Conservation (phyloP, 1,140 invertebrate species). For the Cryptotermes secundus region DNA sequence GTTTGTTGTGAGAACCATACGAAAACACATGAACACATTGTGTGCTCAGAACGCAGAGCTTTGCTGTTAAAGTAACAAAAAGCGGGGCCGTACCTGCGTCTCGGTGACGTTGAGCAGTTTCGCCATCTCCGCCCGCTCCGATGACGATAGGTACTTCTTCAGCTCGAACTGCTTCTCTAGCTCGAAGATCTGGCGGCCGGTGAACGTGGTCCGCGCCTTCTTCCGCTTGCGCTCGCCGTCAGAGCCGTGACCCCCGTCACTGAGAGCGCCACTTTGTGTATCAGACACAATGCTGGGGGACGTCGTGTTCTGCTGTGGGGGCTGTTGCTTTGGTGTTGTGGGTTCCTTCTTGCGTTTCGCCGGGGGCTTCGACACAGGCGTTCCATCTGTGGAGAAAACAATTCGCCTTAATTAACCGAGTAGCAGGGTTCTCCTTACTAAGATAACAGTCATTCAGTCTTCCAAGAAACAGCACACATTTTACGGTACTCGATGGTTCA, state of each 20-base stretch:
- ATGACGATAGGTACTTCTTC: conserved; percentile 95
- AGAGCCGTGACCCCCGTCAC: conserved; percentile 42
- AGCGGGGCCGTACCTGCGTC: conserved; percentile 83
- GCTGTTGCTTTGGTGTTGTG: conserved; percentile 14
- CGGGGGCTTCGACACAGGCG: background rate
- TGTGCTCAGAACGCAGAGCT: too few relatives aligned
- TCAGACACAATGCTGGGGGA: conserved; percentile 33
- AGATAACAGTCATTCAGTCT: too few relatives aligned
- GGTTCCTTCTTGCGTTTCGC: conserved; percentile 33
- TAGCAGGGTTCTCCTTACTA: too few relatives aligned
- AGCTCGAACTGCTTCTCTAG: conserved; percentile 93
- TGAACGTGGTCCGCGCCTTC: conserved; percentile 93
- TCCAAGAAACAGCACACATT: too few relatives aligned
- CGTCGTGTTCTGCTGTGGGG: conserved; percentile 42
- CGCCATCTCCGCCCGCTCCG: conserved; percentile 90
- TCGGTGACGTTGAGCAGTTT: conserved; percentile 91
- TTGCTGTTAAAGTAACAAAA: too few relatives aligned
- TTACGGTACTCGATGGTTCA: too few relatives aligned
- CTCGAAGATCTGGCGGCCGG: conserved; percentile 93
- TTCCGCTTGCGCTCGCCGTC: conserved; percentile 78
- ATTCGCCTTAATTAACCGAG: too few relatives aligned
- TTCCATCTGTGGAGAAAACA: conserved; percentile 13
- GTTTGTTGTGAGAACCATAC: too few relatives aligned
- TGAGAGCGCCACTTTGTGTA: conserved; percentile 24
- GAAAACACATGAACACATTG: too few relatives aligned